Evolutionary conservation across 2,888 invertebrate genomes (phyloP).

Genomic region (Tiphia femorata): DNA sequence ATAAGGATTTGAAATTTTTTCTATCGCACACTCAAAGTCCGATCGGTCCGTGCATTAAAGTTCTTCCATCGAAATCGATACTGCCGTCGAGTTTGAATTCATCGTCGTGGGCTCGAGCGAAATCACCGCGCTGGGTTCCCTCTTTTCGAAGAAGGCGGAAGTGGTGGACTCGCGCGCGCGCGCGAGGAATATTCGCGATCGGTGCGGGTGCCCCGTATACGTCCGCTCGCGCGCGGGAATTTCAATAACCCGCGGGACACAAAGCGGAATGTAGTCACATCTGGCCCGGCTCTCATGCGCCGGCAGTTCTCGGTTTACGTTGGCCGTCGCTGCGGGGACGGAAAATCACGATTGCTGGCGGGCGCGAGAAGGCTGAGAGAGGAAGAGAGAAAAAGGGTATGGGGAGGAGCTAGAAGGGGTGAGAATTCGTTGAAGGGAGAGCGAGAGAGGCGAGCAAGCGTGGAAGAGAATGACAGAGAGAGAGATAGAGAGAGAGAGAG

Average conservation of each 20-base stretch:
- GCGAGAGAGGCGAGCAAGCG: slow-evolving; percentile 5
- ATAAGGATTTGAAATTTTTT: too few relatives aligned
- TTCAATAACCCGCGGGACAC: slow-evolving; percentile 62
- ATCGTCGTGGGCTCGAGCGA: too few relatives aligned
- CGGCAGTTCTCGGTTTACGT: slow-evolving; percentile 56
- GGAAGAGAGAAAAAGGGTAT: background rate
- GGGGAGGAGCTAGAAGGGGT: background rate
- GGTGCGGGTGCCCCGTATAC: too few relatives aligned
- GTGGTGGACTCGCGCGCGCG: slow-evolving; percentile 25
- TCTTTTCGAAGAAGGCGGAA: too few relatives aligned
- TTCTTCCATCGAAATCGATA: too few relatives aligned
- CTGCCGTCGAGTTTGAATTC: too few relatives aligned
- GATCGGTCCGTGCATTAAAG: too few relatives aligned
- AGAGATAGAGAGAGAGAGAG: too few relatives aligned
- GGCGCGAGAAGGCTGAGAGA: slow-evolving; percentile 16
- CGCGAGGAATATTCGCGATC: too few relatives aligned
- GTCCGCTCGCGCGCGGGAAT: slow-evolving; percentile 59
- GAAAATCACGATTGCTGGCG: slow-evolving; percentile 59
- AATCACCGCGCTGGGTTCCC: too few relatives aligned
- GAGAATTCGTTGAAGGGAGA: background rate
- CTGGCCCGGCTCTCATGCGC: slow-evolving; percentile 60
- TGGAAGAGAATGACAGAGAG: slow-evolving; percentile 3
- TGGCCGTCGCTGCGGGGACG: slow-evolving; percentile 49
- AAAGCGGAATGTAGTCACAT: slow-evolving; percentile 61
- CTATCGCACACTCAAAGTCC: too few relatives aligned